Base-by-base conservation (phyloP, 2,113 vertebrate species). In the Scomber colias region DNA sequence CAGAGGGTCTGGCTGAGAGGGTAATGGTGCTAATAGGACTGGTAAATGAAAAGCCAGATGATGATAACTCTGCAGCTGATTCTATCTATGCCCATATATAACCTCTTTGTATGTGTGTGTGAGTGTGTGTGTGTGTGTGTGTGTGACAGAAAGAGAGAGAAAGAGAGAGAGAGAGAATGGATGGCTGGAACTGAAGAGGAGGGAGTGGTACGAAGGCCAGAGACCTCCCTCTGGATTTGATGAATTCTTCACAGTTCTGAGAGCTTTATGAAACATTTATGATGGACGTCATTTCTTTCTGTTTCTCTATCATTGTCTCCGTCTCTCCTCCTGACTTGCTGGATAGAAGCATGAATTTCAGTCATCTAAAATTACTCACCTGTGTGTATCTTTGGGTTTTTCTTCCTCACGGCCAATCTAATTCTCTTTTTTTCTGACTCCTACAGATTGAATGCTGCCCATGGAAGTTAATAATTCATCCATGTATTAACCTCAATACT, bases 391-490 rank as follows among this genome's bases (percentile, higher is more conserved):
- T 83, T 65, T 49, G 27, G 12, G 2, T 27, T 66, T 71, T 70
- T 57, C 44, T 44, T 30, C 49, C 7, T 46, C 15, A 27, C 65
- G 71, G 53, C 54, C 54, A 77, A 73, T 79, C 67, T 35, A 27
- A 81, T 79, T 75, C 5, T 56, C 5, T 54, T 27, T 67, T 64
- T 54, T 54, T 55, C 51, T 7, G 21, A 56, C 21, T 59, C 35
- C 81, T 51, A 64, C 56, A 87, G 84, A 85, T 78, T 79, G 79
- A 90, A 90, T 62, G 19, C 66, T 44, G 64, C 64, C 64, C 15
- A 27, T 49, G 48, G 45, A 80, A 75, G 75, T 93, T 84, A 94
- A 94, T 94, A 94, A 95, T 95, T 95, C 85, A 95, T 75, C 50
- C 75, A 82, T 70, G 87, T 82, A 88, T 94, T 95, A 93, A 93